Evolutionary conservation across 2,113 vertebrate genomes (phyloP).

Genomic region (Lasiurus cinereus): DNA sequence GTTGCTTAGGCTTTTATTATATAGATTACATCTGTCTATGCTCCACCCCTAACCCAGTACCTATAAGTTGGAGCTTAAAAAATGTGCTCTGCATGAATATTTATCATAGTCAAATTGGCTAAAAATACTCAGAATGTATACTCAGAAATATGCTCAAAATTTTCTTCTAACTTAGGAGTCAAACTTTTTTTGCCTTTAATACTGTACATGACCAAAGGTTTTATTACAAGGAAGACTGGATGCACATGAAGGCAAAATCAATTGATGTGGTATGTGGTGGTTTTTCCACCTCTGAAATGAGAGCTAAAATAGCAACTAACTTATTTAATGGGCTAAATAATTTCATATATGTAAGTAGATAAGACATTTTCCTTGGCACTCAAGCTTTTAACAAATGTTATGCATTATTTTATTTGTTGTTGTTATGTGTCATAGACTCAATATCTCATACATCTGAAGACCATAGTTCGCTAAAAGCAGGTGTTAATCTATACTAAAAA

Average conservation of each 20-base stretch:
- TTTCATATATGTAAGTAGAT: not conserved
- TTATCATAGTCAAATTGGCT: constrained; percentile 8
- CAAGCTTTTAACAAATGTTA: not conserved
- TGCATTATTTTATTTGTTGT: not conserved
- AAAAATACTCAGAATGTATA: not conserved
- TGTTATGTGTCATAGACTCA: not conserved
- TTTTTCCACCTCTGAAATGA: not conserved
- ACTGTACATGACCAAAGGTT: not conserved
- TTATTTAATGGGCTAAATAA: constrained; percentile 6
- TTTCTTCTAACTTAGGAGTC: not conserved
- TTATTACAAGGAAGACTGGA: not conserved
- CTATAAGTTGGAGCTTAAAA: constrained; percentile 3
- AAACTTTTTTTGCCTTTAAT: not conserved
- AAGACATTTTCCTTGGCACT: not conserved
- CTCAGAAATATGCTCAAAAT: not conserved
- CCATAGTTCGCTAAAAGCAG: not conserved
- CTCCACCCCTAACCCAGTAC: not conserved
- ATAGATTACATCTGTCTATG: not conserved
- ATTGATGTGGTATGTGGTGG: not conserved
- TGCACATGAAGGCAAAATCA: not conserved
- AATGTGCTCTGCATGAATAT: not conserved
- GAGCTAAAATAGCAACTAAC: not conserved
- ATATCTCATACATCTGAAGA: not conserved
- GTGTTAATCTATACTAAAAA: not conserved
- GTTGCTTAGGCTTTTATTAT: not conserved